Evolutionary conservation across 2,797 vertebrate genomes (phyloP), one percentile per base, ranked within the genome.

Genomic region (Trachurus trachurus): DNA sequence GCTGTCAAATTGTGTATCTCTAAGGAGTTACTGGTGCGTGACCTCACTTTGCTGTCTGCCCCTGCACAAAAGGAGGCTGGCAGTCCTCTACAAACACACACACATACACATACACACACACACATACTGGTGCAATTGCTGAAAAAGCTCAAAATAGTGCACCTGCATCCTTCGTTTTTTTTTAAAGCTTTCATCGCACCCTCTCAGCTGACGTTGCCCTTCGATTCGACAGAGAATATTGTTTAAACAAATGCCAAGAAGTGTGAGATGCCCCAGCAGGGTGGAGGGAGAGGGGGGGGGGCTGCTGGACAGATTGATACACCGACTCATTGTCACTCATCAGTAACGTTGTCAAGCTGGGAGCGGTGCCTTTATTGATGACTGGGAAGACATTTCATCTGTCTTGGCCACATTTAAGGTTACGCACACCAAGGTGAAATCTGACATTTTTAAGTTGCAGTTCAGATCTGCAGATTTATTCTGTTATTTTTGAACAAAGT

Each of bases 1-100:
- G 70, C 80, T 73, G 52, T 76, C 85, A 87, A 87, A 88, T 89
- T 77, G 87, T 82, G 66, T n/a, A 79, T 83, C 85, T 86, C 76
- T 40, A 54, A 82, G 87, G 82, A 82, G 61, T 60, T 74, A 67
- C 58, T 82, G 85, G 73, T 72, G 81, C 70, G 26, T 88, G 81
- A 89, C 82, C 78, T 71, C 65, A 60, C 39, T 65, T 72, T 78
- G 76, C 81, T 85, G 77, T 75, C 47, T 78, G 67, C 53, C 63
- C 67, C 59, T 66, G 74, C 37, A 64, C 57, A 60, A 65, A 61
- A 47, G 66, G 56, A 76, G 60, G 34, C 59, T 70, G 45, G 61
- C 50, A 39, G 6, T 21, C 40, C 6, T 54, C 50, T 49, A 50
- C 61, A 52, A 12, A 57, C 42, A 21, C 34, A 49, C 66, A 58